phyloP scores from a whole-genome alignment of 2,113 vertebrate genomes.

The Scomber japonicus region DNA sequence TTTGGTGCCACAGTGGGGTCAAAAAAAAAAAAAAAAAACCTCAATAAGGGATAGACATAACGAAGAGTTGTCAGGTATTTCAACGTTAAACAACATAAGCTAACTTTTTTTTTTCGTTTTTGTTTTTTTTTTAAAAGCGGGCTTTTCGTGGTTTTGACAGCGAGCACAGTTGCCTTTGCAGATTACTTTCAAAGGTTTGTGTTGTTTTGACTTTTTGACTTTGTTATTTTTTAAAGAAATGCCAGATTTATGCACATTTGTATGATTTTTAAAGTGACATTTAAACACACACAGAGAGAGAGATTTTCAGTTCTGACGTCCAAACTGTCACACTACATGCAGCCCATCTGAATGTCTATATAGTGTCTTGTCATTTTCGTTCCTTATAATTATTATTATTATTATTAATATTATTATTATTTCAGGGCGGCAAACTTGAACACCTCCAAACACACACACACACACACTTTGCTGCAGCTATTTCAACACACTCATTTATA shows the following conservation, averaged over 20 bases:
- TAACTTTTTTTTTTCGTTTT: no score
- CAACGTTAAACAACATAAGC: slow-evolving; percentile 17
- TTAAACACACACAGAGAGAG: background rate
- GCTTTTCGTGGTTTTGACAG: slow-evolving; percentile 24
- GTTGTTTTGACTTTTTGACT: background rate
- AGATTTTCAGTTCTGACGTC: background rate
- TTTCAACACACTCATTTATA: background rate
- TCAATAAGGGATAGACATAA: background rate
- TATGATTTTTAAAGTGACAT: slow-evolving; percentile 19
- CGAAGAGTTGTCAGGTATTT: background rate
- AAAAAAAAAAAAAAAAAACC: background rate
- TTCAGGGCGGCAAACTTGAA: background rate
- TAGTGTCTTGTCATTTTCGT: background rate
- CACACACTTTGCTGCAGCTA: slow-evolving; percentile 7
- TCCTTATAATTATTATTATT: background rate
- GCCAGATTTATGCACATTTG: slow-evolving; percentile 40
- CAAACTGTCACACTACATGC: slow-evolving; percentile 39
- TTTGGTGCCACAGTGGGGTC: slow-evolving; percentile 27
- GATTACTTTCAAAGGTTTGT: slow-evolving; percentile 8
- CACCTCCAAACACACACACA: background rate
- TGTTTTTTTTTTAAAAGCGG: background rate
- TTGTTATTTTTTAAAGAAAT: background rate
- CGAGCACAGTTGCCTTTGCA: background rate
- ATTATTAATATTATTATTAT: background rate
- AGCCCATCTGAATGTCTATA: background rate